Evolutionary conservation across 1,140 invertebrate species (phyloP), one percentile per base, ranked within the genome.

Genomic region (Apis florea): DNA sequence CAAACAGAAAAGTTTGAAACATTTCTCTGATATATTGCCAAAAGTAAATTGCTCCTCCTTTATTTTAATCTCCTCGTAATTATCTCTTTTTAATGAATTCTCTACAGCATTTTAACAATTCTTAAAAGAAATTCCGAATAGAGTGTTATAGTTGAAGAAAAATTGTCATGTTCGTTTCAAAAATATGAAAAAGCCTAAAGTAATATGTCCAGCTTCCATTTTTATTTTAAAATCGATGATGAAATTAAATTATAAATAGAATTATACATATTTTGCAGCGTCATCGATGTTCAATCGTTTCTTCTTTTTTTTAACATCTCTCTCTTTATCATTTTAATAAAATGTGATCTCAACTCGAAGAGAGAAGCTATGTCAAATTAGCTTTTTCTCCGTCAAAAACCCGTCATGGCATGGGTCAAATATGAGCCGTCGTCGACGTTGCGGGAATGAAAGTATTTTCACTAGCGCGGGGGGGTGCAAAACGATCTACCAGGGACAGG

Each of bases 331-430:
- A 24, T 75, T 81, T 81, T 81, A 74, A 75, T 81, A 58, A 75
- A 81, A 75, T 40, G 71, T 51, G 63, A 54, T 53, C 61, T 17
- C 11, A n/a, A 11, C 66, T 47, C 59, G 17, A n/a, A 0, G 26
- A 56, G 78, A 56, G 31, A 12, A 58, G 51, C 72, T 81, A 81
- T 81, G 72, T 81, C 79, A 75, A 67, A 81, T 81, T 81, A 81
- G 71, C 79, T 81, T 67, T 75, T 81, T 75, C 79, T 68, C 21
- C 63, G 72, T 75, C 75, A 75, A 81, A 81, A 81, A 81, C 40
- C 63, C 53, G 79, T 81, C 72, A 81, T 51, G 56, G 24, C 54
- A 49, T n/a, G 72, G 63, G 63, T 81, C 79, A 68, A 80, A 81
- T 81, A 73, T 81, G 71, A 81, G 63, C 63, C 54, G 72, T 49